Percentiles rank a stretch among this genome's conserved stretches.
These are phyloP conservation scores for Bos javanicus DNA, from an alignment of 2,113 vertebrate species.

Conservation along the genomic window DNA sequence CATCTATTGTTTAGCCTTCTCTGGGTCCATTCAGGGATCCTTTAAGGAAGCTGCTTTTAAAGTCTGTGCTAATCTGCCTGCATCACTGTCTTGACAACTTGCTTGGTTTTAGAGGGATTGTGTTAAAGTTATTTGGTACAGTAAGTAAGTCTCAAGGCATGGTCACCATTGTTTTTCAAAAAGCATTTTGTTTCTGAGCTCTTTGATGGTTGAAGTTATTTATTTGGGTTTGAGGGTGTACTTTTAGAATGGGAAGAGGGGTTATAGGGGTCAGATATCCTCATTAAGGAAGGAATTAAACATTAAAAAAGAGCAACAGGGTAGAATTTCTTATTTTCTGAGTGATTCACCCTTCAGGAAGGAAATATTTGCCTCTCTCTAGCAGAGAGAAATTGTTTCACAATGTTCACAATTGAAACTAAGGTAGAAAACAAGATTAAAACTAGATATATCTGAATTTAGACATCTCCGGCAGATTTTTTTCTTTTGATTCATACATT, in stretches of 20 bases:
- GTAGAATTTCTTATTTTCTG: conserved; percentile 66
- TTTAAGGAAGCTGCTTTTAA: conserved; percentile 7
- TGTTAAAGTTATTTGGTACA: neutral
- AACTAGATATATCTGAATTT: neutral
- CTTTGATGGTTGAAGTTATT: conserved; percentile 70
- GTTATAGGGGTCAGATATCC: conserved; percentile 60
- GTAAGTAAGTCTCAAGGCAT: conserved; percentile 17
- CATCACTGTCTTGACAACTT: neutral
- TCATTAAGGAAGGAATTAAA: conserved; percentile 68
- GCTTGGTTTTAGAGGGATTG: neutral
- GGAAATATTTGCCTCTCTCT: conserved; percentile 59
- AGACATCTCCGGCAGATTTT: neutral
- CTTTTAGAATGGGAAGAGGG: conserved; percentile 65
- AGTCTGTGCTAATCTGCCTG: neutral
- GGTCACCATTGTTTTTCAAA: conserved; percentile 30
- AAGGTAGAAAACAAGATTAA: conserved; percentile 26
- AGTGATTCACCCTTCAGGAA: conserved; percentile 70
- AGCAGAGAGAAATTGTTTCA: conserved; percentile 34
- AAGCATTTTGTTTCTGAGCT: conserved; percentile 44
- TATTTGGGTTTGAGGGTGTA: conserved; percentile 68
- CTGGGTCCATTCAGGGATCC: neutral
- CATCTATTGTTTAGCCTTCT: neutral
- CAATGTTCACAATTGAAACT: conserved; percentile 2
- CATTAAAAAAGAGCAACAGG: conserved; percentile 54
- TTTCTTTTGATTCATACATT: neutral